phyloP scores from a whole-genome alignment of 2,113 vertebrate species.

The Ciconia boyciana region DNA sequence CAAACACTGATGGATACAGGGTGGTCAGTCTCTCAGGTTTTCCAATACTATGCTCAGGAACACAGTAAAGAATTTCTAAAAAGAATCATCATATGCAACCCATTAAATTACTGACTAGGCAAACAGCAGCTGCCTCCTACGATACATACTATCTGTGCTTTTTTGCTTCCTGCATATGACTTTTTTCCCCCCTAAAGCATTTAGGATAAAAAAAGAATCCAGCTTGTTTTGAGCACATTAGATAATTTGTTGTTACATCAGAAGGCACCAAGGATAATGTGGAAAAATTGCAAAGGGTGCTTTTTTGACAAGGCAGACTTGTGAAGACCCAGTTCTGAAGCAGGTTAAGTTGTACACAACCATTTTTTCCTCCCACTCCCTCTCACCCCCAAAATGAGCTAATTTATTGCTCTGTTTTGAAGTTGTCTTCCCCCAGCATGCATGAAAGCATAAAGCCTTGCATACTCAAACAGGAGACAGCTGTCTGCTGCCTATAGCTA shows the following conservation, averaged over 20 bases:
- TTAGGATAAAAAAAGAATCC: neutral
- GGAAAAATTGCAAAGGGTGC: neutral
- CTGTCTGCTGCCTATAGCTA: neutral
- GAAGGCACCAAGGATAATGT: neutral
- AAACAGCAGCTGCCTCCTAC: neutral
- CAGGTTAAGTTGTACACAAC: neutral
- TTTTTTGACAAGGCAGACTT: neutral
- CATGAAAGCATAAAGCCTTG: neutral
- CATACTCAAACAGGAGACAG: neutral
- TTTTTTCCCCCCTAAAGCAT: neutral
- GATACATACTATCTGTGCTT: neutral
- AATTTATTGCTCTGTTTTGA: neutral
- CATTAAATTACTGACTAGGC: neutral
- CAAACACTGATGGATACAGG: neutral
- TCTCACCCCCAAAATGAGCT: neutral
- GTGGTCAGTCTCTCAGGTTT: neutral
- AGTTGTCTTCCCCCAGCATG: accelerated
- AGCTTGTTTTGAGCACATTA: neutral
- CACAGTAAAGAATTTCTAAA: neutral
- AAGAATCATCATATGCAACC: neutral
- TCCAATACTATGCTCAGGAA: accelerated
- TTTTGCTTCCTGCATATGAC: neutral
- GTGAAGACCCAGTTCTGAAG: neutral
- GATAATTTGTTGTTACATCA: neutral
- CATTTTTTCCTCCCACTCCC: neutral